Base-by-base conservation (phyloP, 1,140 invertebrate species). In the Frieseomelitta varia region DNA sequence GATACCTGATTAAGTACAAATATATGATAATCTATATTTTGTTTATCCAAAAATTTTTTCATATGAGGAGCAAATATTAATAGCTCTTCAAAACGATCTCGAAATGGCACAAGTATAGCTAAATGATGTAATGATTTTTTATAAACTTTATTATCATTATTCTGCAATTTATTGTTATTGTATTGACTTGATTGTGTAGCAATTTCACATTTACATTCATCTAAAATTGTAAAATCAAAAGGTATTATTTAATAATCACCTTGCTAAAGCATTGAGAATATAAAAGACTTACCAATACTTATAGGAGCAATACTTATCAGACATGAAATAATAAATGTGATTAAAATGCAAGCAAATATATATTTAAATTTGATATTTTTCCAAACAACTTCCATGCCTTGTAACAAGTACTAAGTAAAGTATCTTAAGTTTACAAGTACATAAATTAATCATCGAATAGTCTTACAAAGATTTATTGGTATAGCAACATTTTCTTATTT, bases 51-150 rank as follows among this genome's bases (percentile, higher is more conserved):
- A 95, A 99, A 99, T 72, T 95, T 95, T 88, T 97, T 96, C 93
- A 99, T 97, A 92, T 99, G 97, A 51, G 99, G 99, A 53, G 97
- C 97, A 96, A 99, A 99, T 91, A 97, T 96, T 53, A 99, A 90
- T 6, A 99, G 95, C 94, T 99, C 99, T 91, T 99, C 98, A 94
- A 99, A 99, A 83, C 99, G 95, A 94, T 99, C 98, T 92, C 98
- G 95, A 95, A 98, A 99, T 89, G 99, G 99, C 78, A 99, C 97
- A 85, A 99, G 95, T 80, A 99, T 95, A 78, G 98, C 98, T 89
- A 99, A 93, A 87, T 93, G 95, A 89, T 96, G 96, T 65, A 88
- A 83, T 2, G 85, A 86, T 78, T 87, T 91, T 84, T 89, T 63
- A 82, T 74, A 68, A 47, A 19, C 76, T 61, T 81, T 86, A 81